Evolutionary conservation across 2,888 invertebrate genomes (phyloP), one percentile per base, ranked within the genome.

Genomic region (Oscheius myriophilus): DNA sequence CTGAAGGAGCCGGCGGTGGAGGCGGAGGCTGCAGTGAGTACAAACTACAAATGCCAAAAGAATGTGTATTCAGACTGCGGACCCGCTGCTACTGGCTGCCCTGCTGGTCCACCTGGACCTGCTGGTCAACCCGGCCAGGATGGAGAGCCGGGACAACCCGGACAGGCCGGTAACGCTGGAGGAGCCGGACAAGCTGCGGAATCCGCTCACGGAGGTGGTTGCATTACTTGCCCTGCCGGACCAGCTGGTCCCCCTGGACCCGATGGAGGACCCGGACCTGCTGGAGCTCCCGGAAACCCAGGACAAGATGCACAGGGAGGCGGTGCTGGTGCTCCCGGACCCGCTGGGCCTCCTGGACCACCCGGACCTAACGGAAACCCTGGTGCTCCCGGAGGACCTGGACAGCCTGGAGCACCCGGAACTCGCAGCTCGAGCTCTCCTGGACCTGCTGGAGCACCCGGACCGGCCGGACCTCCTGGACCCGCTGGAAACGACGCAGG

Each of bases 171-270:
- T 11, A 49, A 42, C 26, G 16, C 18, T 16, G 67, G 67, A 51
- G 23, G n/a, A 33, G 45, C 58, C 21, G 67, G 67, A 16, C n/a
- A 49, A 23, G 21, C 67, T 4, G 66, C 69, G 62, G 73, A 68
- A 46, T 42, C 54, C 7, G 12, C 61, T 9, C 51, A 52, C 25
- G 63, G 62, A 16, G 51, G 62, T 16, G 67, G 51, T 9, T 78
- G 78, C 63, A 78, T 76, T 62, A 66, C 69, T 1, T 78, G 75
- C 63, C 69, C 72, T 9, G 12, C 21, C n/a, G 49, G 55, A 9
- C 43, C 54, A 11, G 23, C 51, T 11, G 67, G 67, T 2, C 51
- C 58, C 9, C 26, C 59, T 18, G 67, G 65, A 18, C 46, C 54
- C 9, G 46, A 51, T 23, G 65, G 55, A 33, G 33, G 33, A 6